Conservation (phyloP, 2,113 vertebrate genomes). For the Anhinga rufa region DNA sequence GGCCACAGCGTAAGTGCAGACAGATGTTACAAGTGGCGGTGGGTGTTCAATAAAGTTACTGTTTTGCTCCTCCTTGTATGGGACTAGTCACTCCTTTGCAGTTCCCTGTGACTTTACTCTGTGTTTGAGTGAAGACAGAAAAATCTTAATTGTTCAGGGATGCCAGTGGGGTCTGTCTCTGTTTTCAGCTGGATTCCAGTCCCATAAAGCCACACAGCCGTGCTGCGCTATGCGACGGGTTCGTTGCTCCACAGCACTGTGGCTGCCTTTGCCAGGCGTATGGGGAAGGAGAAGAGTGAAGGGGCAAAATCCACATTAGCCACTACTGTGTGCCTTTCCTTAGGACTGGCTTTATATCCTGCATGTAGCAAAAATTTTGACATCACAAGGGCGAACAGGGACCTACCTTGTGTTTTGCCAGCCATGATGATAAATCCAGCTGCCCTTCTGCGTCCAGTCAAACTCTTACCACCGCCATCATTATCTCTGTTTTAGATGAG, state of each 20-base stretch:
- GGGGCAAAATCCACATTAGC: background rate
- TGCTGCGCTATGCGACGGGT: rapidly evolving
- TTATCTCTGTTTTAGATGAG: background rate
- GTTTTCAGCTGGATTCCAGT: background rate
- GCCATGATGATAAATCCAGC: background rate
- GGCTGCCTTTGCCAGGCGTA: background rate
- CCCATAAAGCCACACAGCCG: background rate
- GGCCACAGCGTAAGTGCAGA: background rate
- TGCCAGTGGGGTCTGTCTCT: background rate
- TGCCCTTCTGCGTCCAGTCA: background rate
- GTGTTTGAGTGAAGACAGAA: background rate
- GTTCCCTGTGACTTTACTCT: background rate
- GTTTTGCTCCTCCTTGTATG: background rate
- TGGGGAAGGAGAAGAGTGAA: background rate
- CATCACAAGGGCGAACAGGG: background rate
- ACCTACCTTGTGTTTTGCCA: background rate
- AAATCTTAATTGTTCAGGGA: background rate
- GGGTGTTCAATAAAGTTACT: background rate
- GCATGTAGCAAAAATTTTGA: background rate
- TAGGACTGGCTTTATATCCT: background rate
- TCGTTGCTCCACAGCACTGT: background rate
- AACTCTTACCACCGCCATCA: background rate
- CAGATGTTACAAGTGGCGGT: background rate
- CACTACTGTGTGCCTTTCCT: background rate
- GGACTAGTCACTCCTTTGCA: background rate